These are phyloP conservation scores for Heliothis peltigera DNA, from an alignment of 2,888 invertebrate species.

Conservation along the genomic window DNA sequence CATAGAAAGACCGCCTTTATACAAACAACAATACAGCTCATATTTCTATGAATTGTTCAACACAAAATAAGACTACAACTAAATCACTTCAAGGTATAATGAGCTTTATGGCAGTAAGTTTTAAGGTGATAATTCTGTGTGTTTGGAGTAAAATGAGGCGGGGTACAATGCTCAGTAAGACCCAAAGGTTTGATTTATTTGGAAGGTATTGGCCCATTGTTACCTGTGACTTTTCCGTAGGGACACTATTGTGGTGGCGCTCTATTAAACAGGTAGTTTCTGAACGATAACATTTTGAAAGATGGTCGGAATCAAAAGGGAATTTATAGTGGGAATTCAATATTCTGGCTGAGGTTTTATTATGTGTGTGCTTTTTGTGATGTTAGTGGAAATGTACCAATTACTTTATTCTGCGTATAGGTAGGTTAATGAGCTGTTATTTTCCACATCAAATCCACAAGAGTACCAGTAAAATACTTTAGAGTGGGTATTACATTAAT, in stretches of 20 bases:
- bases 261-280: slow-evolving; percentile 62
- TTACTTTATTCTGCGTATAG: neutral
- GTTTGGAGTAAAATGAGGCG: slow-evolving; percentile 10
- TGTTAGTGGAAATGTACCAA: neutral
- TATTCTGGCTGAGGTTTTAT: slow-evolving; percentile 8
- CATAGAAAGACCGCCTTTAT: slow-evolving; percentile 41
- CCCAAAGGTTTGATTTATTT: slow-evolving; percentile 65
- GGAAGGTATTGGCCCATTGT: slow-evolving; percentile 62
- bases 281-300: slow-evolving; percentile 61
- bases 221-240: slow-evolving; percentile 61
- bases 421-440: too few relatives aligned
- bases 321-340: slow-evolving; percentile 36
- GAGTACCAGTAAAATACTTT: neutral
- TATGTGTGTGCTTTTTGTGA: slow-evolving; percentile 4
- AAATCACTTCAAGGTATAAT: slow-evolving; percentile 42
- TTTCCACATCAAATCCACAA: neutral
- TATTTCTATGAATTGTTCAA: slow-evolving; percentile 33
- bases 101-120: slow-evolving; percentile 34
- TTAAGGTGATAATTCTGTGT: slow-evolving; percentile 55
- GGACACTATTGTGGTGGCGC: slow-evolving; percentile 52
- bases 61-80: slow-evolving; percentile 46
- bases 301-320: slow-evolving; percentile 48
- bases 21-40: slow-evolving; percentile 26
- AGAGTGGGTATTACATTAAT: neutral
- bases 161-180: slow-evolving; percentile 56